Percentiles rank a stretch among this genome's conserved stretches.
These are phyloP conservation scores for Syritta pipiens DNA, from an alignment of 2,888 invertebrate species.

Conservation along the genomic window DNA sequence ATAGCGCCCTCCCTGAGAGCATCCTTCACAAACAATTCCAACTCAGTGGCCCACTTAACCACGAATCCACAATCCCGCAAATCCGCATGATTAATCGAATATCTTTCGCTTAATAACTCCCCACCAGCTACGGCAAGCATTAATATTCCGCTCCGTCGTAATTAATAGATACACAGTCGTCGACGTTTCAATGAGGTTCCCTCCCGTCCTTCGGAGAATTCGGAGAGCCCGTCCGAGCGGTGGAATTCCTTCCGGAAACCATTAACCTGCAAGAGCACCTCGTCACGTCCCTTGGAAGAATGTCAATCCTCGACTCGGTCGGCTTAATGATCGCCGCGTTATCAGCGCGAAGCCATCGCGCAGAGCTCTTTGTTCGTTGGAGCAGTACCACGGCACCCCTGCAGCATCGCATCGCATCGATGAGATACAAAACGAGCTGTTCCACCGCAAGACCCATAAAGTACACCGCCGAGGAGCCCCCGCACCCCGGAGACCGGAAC, in stretches of 20 bases:
- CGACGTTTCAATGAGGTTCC: conserved; percentile 36
- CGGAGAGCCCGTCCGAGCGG: too few relatives aligned
- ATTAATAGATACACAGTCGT: conserved; percentile 46
- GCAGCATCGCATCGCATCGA: too few relatives aligned
- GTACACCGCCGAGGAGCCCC: conserved; percentile 29
- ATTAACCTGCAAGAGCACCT: conserved; percentile 50
- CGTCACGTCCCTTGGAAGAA: conserved; percentile 27
- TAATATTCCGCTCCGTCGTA: conserved; percentile 31
- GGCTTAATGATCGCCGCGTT: conserved; percentile 50
- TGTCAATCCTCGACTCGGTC: conserved; percentile 32
- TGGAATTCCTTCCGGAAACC: conserved; percentile 66
- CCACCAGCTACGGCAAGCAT: too few relatives aligned
- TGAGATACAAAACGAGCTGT: conserved; percentile 40
- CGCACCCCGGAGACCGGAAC: conserved; percentile 24
- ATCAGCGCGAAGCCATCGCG: conserved; percentile 5
- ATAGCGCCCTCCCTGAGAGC: too few relatives aligned
- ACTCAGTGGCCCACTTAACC: too few relatives aligned
- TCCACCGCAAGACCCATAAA: conserved; percentile 39
- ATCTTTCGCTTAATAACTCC: too few relatives aligned
- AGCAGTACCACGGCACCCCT: too few relatives aligned
- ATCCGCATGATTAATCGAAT: too few relatives aligned
- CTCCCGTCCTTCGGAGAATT: conserved; percentile 39
- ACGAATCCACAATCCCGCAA: too few relatives aligned
- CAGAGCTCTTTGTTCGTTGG: too few relatives aligned
- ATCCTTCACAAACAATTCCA: too few relatives aligned